Evolutionary conservation across 2,113 vertebrate genomes (phyloP).

Genomic region (Narcine bancroftii): DNA sequence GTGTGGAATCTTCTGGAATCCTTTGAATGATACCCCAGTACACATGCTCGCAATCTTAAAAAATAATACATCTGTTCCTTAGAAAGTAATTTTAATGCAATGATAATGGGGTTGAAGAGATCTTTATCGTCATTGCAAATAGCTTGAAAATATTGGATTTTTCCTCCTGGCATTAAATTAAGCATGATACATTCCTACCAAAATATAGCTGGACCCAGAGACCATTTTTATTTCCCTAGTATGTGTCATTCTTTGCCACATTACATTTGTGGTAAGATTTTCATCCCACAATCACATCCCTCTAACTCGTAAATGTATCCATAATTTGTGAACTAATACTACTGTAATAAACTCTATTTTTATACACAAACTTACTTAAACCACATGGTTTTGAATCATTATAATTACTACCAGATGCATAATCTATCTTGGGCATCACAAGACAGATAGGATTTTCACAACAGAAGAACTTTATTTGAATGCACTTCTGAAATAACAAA

Average conservation of each 20-base stretch:
- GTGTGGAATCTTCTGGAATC: not conserved
- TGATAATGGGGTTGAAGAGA: not conserved
- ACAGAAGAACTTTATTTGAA: not conserved
- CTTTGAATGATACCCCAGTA: not conserved
- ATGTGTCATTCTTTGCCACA: not conserved
- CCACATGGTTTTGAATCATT: not conserved
- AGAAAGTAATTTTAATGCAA: not conserved
- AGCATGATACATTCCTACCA: not conserved
- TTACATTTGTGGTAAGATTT: not conserved
- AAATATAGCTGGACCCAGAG: not conserved
- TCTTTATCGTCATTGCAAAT: not conserved
- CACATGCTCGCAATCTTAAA: not conserved
- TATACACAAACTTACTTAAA: not conserved
- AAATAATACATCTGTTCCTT: not conserved
- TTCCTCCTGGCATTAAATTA: not conserved
- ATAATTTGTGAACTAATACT: not conserved
- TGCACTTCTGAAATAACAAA: conserved; percentile 19
- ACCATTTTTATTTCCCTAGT: not conserved
- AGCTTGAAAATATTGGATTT: not conserved
- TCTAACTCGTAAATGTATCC: not conserved
- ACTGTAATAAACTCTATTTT: not conserved
- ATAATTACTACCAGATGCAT: not conserved
- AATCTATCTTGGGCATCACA: not conserved
- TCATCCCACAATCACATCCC: not conserved
- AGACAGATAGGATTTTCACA: not conserved